A percentile compares a stretch with the other conserved stretches of the same genome.
Conservation (phyloP, 2,888 invertebrate species). For the Muschampia plurimacula region DNA sequence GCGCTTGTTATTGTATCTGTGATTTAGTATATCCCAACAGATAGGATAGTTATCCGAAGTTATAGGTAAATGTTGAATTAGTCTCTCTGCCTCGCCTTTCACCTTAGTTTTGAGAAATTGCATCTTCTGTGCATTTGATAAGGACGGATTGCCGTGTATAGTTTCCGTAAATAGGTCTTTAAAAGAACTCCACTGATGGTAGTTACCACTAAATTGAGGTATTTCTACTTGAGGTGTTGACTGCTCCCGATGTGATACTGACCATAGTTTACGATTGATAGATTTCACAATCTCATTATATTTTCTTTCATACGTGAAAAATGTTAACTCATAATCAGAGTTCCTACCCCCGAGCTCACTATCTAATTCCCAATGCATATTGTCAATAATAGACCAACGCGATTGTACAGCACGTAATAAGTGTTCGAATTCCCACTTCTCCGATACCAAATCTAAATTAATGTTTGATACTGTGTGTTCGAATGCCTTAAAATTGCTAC, state of each 20-base stretch:
- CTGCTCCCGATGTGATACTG: background rate
- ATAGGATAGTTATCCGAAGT: constrained; percentile 7
- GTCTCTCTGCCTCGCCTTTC: constrained; percentile 9
- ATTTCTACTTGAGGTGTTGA: constrained; percentile 10
- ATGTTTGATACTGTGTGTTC: background rate
- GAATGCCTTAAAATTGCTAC: background rate
- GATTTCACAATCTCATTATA: constrained; percentile 6
- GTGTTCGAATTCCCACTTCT: background rate
- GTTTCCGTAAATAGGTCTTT: constrained; percentile 17
- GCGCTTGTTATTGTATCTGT: constrained; percentile 30
- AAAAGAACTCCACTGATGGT: constrained; percentile 15
- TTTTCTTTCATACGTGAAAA: background rate
- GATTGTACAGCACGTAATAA: background rate
- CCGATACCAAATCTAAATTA: background rate
- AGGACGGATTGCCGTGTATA: background rate
- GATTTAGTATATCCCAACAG: constrained; percentile 16
- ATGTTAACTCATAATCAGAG: background rate
- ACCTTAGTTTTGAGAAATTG: constrained; percentile 13
- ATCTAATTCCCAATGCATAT: background rate
- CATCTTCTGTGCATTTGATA: constrained; percentile 20
- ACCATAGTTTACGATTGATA: constrained; percentile 18
- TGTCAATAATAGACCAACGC: background rate
- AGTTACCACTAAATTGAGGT: constrained; percentile 12
- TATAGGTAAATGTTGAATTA: constrained; percentile 19
- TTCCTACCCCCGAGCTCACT: background rate